Percentiles rank a stretch among this genome's conserved stretches.
Evolutionary conservation across 1,140 invertebrate genomes (phyloP).

Genomic region (Calephelis virginiensis): DNA sequence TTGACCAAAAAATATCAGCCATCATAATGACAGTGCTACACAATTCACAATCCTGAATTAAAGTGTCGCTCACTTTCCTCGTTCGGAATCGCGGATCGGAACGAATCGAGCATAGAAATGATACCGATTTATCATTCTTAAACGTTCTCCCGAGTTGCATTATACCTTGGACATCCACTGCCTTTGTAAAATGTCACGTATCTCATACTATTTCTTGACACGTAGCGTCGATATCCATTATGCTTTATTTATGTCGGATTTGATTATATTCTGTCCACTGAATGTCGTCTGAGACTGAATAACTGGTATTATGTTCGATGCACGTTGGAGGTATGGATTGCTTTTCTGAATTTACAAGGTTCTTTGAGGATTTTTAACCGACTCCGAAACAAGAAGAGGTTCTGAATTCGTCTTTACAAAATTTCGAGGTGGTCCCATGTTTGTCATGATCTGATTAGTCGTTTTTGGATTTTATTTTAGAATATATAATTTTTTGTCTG

Average conservation of each 20-base stretch:
- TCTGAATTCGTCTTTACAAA: no score
- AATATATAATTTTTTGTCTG: no score
- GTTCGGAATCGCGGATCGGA: slow-evolving; percentile 53
- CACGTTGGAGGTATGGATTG: not conserved
- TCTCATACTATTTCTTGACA: slow-evolving; percentile 51
- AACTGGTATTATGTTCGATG: slow-evolving; percentile 14
- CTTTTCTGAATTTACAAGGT: no score
- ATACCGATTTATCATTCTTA: slow-evolving; percentile 74
- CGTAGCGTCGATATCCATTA: slow-evolving; percentile 45
- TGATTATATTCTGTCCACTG: slow-evolving; percentile 24
- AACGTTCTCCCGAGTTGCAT: slow-evolving; percentile 55
- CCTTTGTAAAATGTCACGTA: slow-evolving; percentile 67
- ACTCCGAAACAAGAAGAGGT: no score
- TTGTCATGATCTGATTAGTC: no score
- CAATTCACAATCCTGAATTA: slow-evolving; percentile 24
- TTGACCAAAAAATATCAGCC: not conserved
- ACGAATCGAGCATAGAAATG: slow-evolving; percentile 69
- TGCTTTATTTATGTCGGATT: slow-evolving; percentile 40
- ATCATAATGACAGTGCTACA: not conserved
- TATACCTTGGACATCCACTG: slow-evolving; percentile 58
- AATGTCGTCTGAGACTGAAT: slow-evolving; percentile 20
- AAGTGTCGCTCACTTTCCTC: slow-evolving; percentile 56
- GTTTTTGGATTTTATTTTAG: no score
- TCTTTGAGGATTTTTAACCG: no score
- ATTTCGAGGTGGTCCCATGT: no score